These are phyloP conservation scores for Oegoconia quadripuncta DNA, from an alignment of 2,888 invertebrate species.

Conservation along the genomic window DNA sequence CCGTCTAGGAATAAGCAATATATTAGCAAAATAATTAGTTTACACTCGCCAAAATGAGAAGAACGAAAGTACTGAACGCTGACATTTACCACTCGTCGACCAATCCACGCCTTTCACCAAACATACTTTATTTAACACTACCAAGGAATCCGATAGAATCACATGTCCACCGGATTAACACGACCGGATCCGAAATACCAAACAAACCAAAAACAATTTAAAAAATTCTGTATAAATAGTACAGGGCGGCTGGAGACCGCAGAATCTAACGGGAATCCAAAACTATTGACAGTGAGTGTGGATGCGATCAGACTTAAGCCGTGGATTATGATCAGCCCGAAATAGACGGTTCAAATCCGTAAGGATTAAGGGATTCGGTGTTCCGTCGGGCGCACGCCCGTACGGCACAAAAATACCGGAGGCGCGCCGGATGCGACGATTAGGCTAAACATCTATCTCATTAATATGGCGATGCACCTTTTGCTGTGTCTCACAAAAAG, in stretches of 20 bases:
- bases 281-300: slow-evolving; percentile 80
- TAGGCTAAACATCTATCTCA: slow-evolving; percentile 70
- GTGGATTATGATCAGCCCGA: slow-evolving; percentile 77
- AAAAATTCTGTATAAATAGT: slow-evolving; percentile 63
- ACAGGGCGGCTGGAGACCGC: slow-evolving; percentile 62
- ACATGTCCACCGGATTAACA: slow-evolving; percentile 55
- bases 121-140: slow-evolving; percentile 16
- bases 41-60: slow-evolving; percentile 2
- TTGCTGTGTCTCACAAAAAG: slow-evolving; percentile 32
- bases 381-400: slow-evolving; percentile 74
- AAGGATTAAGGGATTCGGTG: slow-evolving; percentile 75
- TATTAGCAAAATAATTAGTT: too few species aligned
- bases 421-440: slow-evolving; percentile 76
- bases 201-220: slow-evolving; percentile 69
- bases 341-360: slow-evolving; percentile 77
- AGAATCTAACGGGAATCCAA: slow-evolving; percentile 72
- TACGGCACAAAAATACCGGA: slow-evolving; percentile 74
- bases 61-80: not conserved
- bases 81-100: slow-evolving; percentile 6
- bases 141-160: slow-evolving; percentile 40
- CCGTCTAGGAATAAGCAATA: too few species aligned
- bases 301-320: slow-evolving; percentile 78
- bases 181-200: slow-evolving; percentile 45
- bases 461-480: slow-evolving; percentile 63
- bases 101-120: slow-evolving; percentile 1